A percentile compares a stretch with the other conserved stretches of the same genome.
These are phyloP conservation scores for Tadarida brasiliensis DNA, from an alignment of 2,797 vertebrate species.

Conservation along the genomic window DNA sequence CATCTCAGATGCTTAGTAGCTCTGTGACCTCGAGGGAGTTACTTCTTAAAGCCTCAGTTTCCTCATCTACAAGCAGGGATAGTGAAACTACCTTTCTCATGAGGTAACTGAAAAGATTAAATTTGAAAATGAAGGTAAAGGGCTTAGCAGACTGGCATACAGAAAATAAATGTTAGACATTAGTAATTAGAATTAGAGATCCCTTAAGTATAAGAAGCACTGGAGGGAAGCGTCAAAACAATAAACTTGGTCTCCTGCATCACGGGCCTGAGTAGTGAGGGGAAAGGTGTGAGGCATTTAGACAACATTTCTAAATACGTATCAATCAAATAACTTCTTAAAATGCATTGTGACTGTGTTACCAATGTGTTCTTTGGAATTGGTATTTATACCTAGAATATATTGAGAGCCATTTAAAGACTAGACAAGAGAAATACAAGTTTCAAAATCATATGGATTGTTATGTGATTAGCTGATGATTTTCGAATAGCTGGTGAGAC, in stretches of 20 bases:
- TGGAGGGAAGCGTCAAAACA: constrained; percentile 2
- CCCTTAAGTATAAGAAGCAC: not conserved
- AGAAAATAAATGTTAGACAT: not conserved
- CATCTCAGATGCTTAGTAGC: not conserved
- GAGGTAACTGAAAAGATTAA: not conserved
- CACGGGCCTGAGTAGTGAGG: not conserved
- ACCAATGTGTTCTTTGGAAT: not conserved
- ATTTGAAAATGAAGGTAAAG: not conserved
- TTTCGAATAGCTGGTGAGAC: not conserved
- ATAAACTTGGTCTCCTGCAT: not conserved
- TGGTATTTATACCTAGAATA: not conserved
- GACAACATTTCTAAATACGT: not conserved
- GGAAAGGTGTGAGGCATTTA: not conserved
- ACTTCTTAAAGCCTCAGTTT: constrained; percentile 40
- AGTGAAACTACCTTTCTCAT: not conserved
- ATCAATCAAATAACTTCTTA: not conserved
- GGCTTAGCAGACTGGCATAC: not conserved
- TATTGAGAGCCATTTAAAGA: constrained; percentile 55
- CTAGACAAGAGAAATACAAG: not conserved
- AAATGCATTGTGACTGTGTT: not conserved
- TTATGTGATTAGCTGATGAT: constrained; percentile 1
- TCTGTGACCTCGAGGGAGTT: not conserved
- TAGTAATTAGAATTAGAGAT: constrained; percentile 37
- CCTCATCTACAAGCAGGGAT: not conserved
- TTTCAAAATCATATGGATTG: constrained; percentile 21